These are phyloP conservation scores for Nothoprocta perdicaria DNA, from an alignment of 2,113 vertebrate genomes.

Conservation along the genomic window DNA sequence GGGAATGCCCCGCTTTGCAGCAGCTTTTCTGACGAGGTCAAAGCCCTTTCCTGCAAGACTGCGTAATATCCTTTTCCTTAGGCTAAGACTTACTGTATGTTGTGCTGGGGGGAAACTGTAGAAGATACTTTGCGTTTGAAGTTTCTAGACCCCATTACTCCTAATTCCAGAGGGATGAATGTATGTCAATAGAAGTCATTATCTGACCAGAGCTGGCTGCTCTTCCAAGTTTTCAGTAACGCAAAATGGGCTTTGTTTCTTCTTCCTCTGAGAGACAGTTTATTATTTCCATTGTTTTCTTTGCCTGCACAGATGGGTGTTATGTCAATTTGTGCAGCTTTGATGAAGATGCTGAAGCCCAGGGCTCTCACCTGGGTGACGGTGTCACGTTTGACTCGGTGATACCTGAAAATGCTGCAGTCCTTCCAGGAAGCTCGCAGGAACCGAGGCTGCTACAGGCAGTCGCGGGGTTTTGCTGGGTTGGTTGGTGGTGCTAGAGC, in stretches of 20 bases:
- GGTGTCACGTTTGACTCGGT: not conserved
- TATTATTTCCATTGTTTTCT: not conserved
- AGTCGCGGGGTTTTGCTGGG: not conserved
- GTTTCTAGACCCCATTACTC: not conserved
- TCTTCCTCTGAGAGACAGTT: not conserved
- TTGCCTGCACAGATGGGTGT: not conserved
- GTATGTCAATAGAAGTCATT: not conserved
- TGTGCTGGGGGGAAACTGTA: not conserved
- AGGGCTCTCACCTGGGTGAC: not conserved
- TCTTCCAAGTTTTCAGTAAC: not conserved
- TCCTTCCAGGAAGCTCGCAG: not conserved
- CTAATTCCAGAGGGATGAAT: not conserved
- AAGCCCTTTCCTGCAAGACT: constrained; percentile 2
- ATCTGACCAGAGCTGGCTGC: not conserved
- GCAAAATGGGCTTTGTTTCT: not conserved
- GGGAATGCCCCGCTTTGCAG: not conserved
- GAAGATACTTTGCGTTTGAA: not conserved
- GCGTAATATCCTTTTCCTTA: not conserved
- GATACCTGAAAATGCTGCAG: not conserved
- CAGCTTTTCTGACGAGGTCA: constrained; percentile 5
- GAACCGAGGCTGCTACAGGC: not conserved
- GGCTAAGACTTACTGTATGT: too few relatives aligned
- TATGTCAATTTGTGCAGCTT: not conserved
- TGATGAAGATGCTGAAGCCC: not conserved
- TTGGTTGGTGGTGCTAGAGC: not conserved